phyloP scores from a whole-genome alignment of 2,888 invertebrate genomes.

The Piscicola geometra region DNA sequence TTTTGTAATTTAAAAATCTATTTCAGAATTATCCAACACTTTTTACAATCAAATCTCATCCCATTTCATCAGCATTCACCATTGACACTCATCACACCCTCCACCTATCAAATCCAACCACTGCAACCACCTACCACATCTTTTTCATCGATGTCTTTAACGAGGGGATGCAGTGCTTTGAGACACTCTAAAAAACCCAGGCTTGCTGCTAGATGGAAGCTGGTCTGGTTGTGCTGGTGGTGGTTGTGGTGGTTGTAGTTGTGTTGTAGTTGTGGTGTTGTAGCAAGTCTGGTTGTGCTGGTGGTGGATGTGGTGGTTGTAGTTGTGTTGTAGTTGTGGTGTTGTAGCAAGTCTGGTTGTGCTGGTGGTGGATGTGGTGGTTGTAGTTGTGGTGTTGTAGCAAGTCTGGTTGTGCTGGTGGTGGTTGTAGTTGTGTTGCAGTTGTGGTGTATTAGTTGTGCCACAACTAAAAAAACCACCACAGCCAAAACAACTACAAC shows the following conservation, averaged over 20 bases:
- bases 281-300: not conserved
- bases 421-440: not conserved
- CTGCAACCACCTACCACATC: constrained; percentile 49
- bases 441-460: not conserved
- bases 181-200: constrained; percentile 68
- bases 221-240: constrained; percentile 64
- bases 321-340: no score
- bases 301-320: not conserved
- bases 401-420: no score
- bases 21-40: no score
- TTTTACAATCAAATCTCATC: no score
- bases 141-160: constrained; percentile 48
- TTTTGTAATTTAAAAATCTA: no score
- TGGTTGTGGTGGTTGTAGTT: constrained; percentile 60
- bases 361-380: constrained; percentile 40
- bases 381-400: not conserved
- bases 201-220: constrained; percentile 71
- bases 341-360: constrained; percentile 67
- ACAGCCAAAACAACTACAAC: no score
- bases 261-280: not conserved
- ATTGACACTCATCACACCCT: not conserved
- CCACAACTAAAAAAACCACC: not conserved
- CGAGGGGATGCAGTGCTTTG: constrained; percentile 60
- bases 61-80: no score
- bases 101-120: not conserved